Conservation (phyloP, 1,140 invertebrate genomes). For the Cyrtorhinus lividipennis region DNA sequence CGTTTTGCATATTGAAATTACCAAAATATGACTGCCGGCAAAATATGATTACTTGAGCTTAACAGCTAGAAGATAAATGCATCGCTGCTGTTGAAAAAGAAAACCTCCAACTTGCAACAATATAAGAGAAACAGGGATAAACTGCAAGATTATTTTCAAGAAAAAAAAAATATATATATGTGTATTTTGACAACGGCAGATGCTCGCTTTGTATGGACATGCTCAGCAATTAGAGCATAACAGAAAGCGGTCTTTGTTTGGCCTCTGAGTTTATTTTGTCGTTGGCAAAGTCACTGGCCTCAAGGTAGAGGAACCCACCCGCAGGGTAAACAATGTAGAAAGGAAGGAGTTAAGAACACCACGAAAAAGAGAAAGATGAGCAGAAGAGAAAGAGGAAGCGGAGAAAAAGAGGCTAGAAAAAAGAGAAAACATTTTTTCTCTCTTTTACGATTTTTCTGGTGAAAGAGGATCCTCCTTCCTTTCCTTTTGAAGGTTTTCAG, state of each 20-base stretch:
- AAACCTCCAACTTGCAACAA: too few species aligned
- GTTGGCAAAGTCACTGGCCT: neutral
- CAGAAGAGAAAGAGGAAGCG: constrained; percentile 1
- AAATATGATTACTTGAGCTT: too few species aligned
- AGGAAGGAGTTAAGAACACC: neutral
- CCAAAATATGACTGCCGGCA: too few species aligned
- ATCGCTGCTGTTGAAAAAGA: too few species aligned
- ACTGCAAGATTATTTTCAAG: too few species aligned
- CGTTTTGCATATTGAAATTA: too few species aligned
- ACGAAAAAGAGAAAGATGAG: neutral
- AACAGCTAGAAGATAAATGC: too few species aligned
- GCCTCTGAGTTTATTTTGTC: constrained; percentile 1
- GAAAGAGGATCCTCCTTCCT: neutral
- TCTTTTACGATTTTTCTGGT: neutral
- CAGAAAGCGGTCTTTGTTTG: neutral
- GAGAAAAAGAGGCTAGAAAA: too few species aligned
- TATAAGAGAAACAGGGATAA: too few species aligned
- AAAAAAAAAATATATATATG: too few species aligned
- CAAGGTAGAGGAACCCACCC: neutral
- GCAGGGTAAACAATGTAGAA: constrained; percentile 7
- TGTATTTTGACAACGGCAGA: too few species aligned
- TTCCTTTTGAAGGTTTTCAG: neutral
- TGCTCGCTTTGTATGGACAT: neutral
- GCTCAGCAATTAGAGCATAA: neutral
- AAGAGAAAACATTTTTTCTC: neutral